These are phyloP conservation scores for Amphipyra berbera DNA, from an alignment of 2,888 invertebrate species.

Conservation along the genomic window DNA sequence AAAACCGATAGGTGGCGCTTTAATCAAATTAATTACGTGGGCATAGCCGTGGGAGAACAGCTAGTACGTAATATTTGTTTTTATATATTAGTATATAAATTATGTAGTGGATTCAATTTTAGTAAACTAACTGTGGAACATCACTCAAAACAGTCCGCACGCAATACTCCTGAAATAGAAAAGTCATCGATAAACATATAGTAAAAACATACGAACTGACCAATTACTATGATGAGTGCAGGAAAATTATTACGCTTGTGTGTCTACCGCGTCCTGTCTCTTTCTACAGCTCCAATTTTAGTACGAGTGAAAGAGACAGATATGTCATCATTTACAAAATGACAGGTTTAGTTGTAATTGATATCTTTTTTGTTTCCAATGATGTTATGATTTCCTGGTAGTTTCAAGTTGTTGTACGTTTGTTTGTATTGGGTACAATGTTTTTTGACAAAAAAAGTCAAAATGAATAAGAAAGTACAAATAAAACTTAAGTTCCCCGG, in stretches of 20 bases:
- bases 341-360: slow-evolving; percentile 65
- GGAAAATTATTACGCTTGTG: slow-evolving; percentile 69
- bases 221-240: slow-evolving; percentile 73
- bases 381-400: slow-evolving; percentile 56
- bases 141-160: slow-evolving; percentile 59
- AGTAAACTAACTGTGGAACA: slow-evolving; percentile 22
- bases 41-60: too few species aligned
- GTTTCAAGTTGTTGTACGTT: slow-evolving; percentile 26
- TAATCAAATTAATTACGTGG: too few species aligned
- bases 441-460: too few species aligned
- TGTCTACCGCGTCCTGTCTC: slow-evolving; percentile 65
- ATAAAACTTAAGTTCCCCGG: too few species aligned
- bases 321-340: slow-evolving; percentile 54
- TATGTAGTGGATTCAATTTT: too few species aligned
- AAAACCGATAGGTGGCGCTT: too few species aligned
- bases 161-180: slow-evolving; percentile 64
- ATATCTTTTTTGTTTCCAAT: slow-evolving; percentile 56
- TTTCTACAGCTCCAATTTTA: slow-evolving; percentile 40
- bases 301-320: slow-evolving; percentile 29
- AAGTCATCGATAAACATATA: slow-evolving; percentile 68
- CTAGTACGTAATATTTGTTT: too few species aligned
- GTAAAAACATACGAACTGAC: slow-evolving; percentile 65
- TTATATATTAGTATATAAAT: too few species aligned
- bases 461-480: too few species aligned
- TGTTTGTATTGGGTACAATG: too few species aligned